Base-by-base conservation (phyloP, 2,113 vertebrate genomes). In the Heterotilapia buettikoferi region DNA sequence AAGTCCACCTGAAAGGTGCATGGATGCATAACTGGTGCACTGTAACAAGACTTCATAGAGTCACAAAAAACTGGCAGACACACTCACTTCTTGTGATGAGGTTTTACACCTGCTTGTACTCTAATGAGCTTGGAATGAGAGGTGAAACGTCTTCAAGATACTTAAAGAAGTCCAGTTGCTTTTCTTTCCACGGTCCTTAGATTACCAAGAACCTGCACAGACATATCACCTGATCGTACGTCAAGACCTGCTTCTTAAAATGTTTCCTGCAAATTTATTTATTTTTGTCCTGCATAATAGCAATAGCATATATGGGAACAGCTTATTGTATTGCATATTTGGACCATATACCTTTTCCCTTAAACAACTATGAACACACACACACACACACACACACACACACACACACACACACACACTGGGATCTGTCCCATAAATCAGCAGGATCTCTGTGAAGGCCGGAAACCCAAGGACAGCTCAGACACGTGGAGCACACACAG, bases 381-480 rank as follows among this genome's bases (percentile, higher is more conserved):
- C 89, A 57, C 54, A 31, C 31, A 31, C 31, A 40, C 38, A 24
- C 53, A 56, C 53, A 24, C 53, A 24, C 53, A 59, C 87, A 18
- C 26, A 59, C 54, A 76, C 86, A 54, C 54, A 61, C 26, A 47
- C 80, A 80, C 36, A 38, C 88, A 53, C 81, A 84, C 59, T 66
- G 56, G 29, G 87, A 90, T 91, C 56, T 43, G 24, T 81, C 87
- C 86, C 91, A 94, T 95, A 93, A 95, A 96, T 96, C 93, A 93
- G 88, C 87, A 79, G 38, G 80, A 68, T 92, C 86, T 84, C 87
- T 71, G 61, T 88, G 90, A 90, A 83, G 85, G 87, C 87, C 80
- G 83, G 93, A 96, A 94, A 92, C 85, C 86, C 80, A 91, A 93
- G 85, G 94, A 94, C 93, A 93, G 92, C 88, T 92, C 80, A 86